A percentile compares a stretch with the other conserved stretches of the same genome.
Evolutionary conservation across 1,140 invertebrate species (phyloP).

Genomic region (Drusus annulatus): DNA sequence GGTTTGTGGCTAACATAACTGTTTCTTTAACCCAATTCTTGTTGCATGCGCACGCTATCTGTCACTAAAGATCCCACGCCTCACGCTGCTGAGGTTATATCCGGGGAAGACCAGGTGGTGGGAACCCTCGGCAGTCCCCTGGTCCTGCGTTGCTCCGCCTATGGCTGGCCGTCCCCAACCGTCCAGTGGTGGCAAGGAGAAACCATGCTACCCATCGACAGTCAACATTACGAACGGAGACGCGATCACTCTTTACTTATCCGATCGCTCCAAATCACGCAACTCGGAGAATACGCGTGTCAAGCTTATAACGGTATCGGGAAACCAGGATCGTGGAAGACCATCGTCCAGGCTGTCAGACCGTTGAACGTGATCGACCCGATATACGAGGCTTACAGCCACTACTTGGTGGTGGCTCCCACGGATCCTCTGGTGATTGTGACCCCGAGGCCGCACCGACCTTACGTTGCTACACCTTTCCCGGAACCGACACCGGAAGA

Average conservation of each 20-base stretch:
- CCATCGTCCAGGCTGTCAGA: slow-evolving; percentile 80
- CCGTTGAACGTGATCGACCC: slow-evolving; percentile 78
- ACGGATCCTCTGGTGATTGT: slow-evolving; percentile 53
- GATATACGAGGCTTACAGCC: slow-evolving; percentile 66
- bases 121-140: slow-evolving; percentile 81
- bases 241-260: slow-evolving; percentile 84
- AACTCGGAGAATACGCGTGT: slow-evolving; percentile 88
- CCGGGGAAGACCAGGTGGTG: slow-evolving; percentile 75
- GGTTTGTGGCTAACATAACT: too few species aligned
- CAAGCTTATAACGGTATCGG: slow-evolving; percentile 89
- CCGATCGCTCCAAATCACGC: slow-evolving; percentile 77
- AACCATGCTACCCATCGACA: slow-evolving; percentile 79
- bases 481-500: slow-evolving; percentile 47
- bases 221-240: slow-evolving; percentile 80
- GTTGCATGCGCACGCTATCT: slow-evolving; percentile 56
- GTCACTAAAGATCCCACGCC: slow-evolving; percentile 70
- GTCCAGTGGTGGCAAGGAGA: slow-evolving; percentile 92
- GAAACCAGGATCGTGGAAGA: slow-evolving; percentile 81
- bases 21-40: neutral
- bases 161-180: slow-evolving; percentile 84
- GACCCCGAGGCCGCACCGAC: slow-evolving; percentile 54
- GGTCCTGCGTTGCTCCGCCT: slow-evolving; percentile 84
- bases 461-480: slow-evolving; percentile 29
- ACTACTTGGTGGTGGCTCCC: slow-evolving; percentile 62
- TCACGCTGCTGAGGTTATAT: slow-evolving; percentile 68